phyloP scores from a whole-genome alignment of 2,888 invertebrate genomes.

The Cerastis rubricosa region DNA sequence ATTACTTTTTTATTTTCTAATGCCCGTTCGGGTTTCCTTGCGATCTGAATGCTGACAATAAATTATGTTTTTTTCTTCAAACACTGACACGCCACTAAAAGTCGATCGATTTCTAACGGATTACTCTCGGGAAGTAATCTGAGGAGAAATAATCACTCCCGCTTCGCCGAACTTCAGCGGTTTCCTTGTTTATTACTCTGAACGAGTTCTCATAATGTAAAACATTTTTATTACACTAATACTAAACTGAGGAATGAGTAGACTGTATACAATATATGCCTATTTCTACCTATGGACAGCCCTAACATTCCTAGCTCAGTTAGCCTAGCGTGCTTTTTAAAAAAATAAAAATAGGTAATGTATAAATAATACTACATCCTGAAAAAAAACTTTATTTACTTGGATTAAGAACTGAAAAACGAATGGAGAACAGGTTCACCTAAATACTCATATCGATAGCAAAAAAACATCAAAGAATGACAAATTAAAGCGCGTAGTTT shows the following conservation, averaged over 20 bases:
- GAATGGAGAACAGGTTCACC: not conserved
- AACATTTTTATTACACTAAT: slow-evolving; percentile 69
- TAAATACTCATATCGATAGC: not conserved
- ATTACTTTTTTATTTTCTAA: slow-evolving; percentile 90
- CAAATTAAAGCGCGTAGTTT: slow-evolving; percentile 23
- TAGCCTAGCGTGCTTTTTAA: not conserved
- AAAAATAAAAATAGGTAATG: not conserved
- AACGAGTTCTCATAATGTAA: slow-evolving; percentile 82
- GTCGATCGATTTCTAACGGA: slow-evolving; percentile 91
- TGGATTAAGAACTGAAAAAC: not conserved
- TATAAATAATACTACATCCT: not conserved
- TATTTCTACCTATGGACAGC: slow-evolving; percentile 37
- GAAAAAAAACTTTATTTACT: not conserved
- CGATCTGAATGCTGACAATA: slow-evolving; percentile 89
- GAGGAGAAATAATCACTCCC: slow-evolving; percentile 86
- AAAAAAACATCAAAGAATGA: slow-evolving; percentile 19
- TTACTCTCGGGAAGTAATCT: slow-evolving; percentile 88
- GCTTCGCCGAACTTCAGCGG: slow-evolving; percentile 87
- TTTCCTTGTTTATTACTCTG: slow-evolving; percentile 89
- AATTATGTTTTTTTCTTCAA: slow-evolving; percentile 89
- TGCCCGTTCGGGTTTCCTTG: slow-evolving; percentile 88
- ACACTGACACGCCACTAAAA: slow-evolving; percentile 90
- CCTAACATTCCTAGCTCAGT: not conserved
- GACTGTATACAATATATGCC: slow-evolving; percentile 10
- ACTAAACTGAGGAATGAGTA: slow-evolving; percentile 53